Conservation (phyloP, 1,140 invertebrate species). For the Eumaeus atala region DNA sequence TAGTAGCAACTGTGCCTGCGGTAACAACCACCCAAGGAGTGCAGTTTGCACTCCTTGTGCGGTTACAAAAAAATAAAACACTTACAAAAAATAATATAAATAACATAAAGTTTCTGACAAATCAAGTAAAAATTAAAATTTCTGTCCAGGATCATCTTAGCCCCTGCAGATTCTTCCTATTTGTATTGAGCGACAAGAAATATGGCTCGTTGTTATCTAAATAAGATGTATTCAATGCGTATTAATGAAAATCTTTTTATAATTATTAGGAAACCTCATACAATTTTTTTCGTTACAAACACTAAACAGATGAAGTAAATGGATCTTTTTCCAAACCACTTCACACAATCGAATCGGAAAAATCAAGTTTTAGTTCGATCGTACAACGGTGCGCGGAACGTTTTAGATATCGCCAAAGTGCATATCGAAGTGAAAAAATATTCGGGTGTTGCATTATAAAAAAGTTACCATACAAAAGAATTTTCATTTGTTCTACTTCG, state of each 20-base stretch:
- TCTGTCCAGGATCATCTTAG: background rate
- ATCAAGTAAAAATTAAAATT: constrained; percentile 18
- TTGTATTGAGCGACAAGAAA: constrained; percentile 14
- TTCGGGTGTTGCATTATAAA: no score
- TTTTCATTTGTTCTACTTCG: no score
- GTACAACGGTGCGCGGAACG: no score
- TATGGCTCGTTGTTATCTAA: constrained; percentile 14
- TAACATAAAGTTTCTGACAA: constrained; percentile 12
- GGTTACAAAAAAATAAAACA: no score
- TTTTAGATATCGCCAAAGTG: no score
- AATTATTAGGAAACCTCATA: constrained; percentile 19
- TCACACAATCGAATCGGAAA: no score
- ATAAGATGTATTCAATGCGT: background rate
- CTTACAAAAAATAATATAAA: constrained; percentile 20
- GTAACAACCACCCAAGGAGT: constrained; percentile 22
- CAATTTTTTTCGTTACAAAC: constrained; percentile 15
- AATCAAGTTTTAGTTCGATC: no score
- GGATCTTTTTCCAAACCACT: no score
- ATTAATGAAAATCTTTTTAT: constrained; percentile 14
- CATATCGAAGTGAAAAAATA: no score
- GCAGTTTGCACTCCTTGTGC: no score
- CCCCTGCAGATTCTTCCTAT: constrained; percentile 15
- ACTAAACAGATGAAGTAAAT: constrained; percentile 20
- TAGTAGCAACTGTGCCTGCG: constrained; percentile 20
- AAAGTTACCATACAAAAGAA: no score